phyloP scores from a whole-genome alignment of 2,113 vertebrate genomes.

The Meles meles region DNA sequence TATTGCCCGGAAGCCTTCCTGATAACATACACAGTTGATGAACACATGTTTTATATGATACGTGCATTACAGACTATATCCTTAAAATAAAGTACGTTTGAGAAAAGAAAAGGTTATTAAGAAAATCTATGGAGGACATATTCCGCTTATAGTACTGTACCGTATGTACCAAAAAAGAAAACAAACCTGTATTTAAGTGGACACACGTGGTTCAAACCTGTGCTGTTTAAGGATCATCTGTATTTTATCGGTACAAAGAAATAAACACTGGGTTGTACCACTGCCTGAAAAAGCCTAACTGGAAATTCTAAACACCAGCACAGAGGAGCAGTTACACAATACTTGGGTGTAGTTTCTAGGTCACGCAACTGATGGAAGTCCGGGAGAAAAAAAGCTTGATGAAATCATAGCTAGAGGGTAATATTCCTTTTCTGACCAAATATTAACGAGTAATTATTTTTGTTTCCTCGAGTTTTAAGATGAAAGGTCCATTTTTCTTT shows the following conservation, averaged over 20 bases:
- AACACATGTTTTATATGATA: neutral
- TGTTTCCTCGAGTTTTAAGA: neutral
- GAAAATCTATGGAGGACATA: neutral
- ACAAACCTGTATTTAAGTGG: neutral
- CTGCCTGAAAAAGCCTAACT: neutral
- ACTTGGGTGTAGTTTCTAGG: neutral
- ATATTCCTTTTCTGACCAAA: neutral
- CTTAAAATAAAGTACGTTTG: neutral
- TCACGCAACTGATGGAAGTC: neutral
- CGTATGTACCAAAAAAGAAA: neutral
- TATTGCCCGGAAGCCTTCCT: neutral
- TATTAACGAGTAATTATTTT: neutral
- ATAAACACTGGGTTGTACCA: neutral
- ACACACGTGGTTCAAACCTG: neutral
- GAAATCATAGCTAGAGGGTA: neutral
- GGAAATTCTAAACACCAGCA: neutral
- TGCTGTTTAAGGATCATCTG: neutral
- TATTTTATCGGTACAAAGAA: neutral
- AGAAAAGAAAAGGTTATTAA: neutral
- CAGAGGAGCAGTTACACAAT: neutral
- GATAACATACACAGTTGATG: neutral
- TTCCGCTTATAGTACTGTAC: neutral
- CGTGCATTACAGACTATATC: neutral
- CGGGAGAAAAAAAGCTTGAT: neutral
- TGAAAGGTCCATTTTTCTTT: neutral